Conservation (phyloP, 1,140 invertebrate genomes). For the Drosophila watanabei region DNA sequence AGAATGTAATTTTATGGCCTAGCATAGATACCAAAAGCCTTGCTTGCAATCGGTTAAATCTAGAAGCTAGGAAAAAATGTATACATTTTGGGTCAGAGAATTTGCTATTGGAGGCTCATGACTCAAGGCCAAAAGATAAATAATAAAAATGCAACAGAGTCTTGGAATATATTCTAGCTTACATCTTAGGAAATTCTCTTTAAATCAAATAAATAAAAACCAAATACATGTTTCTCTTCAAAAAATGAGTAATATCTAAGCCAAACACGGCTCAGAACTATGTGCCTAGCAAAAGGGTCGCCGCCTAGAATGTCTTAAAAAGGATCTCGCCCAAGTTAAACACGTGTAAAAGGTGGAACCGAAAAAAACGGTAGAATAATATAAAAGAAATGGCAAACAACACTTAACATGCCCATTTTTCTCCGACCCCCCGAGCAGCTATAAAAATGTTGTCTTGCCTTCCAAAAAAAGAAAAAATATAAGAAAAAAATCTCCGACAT, state of each 20-base stretch:
- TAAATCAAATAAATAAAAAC: neutral
- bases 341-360: slow-evolving; percentile 13
- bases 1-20: slow-evolving; percentile 25
- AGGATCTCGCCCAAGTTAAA: slow-evolving; percentile 7
- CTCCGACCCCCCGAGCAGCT: slow-evolving; percentile 28
- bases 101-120: slow-evolving; percentile 10
- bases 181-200: neutral
- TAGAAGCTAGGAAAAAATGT: neutral
- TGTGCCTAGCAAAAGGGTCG: slow-evolving; percentile 4
- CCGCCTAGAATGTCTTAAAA: neutral
- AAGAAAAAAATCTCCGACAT: slow-evolving; percentile 6
- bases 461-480: neutral
- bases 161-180: neutral
- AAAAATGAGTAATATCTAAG: neutral
- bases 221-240: neutral
- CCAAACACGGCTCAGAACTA: neutral
- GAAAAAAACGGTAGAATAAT: slow-evolving; percentile 1
- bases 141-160: slow-evolving; percentile 18
- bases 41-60: slow-evolving; percentile 11
- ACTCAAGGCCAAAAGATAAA: slow-evolving; percentile 1
- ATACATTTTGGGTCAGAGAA: slow-evolving; percentile 12
- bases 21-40: slow-evolving; percentile 2
- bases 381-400: slow-evolving; percentile 26
- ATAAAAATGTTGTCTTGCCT: slow-evolving; percentile 40
- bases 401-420: slow-evolving; percentile 41